Percentiles rank a stretch among this genome's conserved stretches.
These are phyloP conservation scores for Neodiprion fabricii DNA, from an alignment of 1,140 invertebrate species.

Conservation along the genomic window DNA sequence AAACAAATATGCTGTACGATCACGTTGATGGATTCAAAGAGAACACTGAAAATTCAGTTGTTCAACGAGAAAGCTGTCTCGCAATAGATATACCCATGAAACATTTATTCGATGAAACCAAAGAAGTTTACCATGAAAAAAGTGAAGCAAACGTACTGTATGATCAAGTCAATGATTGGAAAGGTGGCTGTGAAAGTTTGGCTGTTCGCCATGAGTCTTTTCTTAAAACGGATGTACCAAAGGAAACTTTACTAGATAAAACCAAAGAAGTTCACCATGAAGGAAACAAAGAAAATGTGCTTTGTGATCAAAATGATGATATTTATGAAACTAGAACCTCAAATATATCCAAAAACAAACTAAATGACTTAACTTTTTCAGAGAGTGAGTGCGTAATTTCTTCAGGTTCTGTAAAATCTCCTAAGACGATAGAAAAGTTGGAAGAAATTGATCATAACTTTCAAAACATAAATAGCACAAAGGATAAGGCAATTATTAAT, in stretches of 20 bases:
- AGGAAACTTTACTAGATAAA: neutral
- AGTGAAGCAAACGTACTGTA: neutral
- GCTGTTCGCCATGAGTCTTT: too few relatives aligned
- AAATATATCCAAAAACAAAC: neutral
- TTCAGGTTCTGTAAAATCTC: neutral
- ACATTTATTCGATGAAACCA: neutral
- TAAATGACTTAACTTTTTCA: neutral
- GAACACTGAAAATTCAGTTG: too few relatives aligned
- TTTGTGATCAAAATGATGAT: neutral
- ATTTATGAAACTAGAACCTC: neutral
- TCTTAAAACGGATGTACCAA: neutral
- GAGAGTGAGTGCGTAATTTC: neutral
- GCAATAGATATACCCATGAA: neutral
- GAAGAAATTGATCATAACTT: neutral
- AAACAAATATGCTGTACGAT: too few relatives aligned
- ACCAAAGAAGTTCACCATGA: neutral
- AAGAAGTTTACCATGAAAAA: neutral
- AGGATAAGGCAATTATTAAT: neutral
- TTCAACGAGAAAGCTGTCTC: too few relatives aligned
- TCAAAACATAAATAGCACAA: neutral
- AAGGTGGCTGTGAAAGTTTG: too few relatives aligned
- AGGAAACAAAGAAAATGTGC: neutral
- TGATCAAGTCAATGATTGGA: neutral
- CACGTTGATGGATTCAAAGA: too few relatives aligned
- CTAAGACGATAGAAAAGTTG: neutral